A percentile compares a stretch with the other conserved stretches of the same genome.
These are phyloP conservation scores for Pheosia gnoma DNA, from an alignment of 2,888 invertebrate species.

Conservation along the genomic window DNA sequence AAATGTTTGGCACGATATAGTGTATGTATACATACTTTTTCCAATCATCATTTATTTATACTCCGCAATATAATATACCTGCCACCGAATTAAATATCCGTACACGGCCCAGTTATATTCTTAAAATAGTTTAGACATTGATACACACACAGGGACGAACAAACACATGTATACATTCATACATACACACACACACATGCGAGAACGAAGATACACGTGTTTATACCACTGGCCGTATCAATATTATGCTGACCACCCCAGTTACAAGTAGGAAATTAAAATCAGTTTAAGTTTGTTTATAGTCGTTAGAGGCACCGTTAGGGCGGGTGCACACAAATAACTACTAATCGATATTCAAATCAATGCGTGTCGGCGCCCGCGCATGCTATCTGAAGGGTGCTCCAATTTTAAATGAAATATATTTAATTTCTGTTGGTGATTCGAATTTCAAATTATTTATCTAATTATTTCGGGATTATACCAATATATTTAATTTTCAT, in stretches of 20 bases:
- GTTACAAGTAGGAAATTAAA: constrained; percentile 61
- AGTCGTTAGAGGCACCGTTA: constrained; percentile 58
- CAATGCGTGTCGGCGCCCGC: constrained; percentile 38
- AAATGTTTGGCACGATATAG: too few species aligned
- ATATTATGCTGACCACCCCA: constrained; percentile 29
- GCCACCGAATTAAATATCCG: too few species aligned
- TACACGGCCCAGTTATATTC: too few species aligned
- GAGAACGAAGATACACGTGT: too few species aligned
- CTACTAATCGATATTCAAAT: constrained; percentile 67
- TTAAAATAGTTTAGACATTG: too few species aligned
- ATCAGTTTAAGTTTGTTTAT: constrained; percentile 72
- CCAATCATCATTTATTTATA: too few species aligned
- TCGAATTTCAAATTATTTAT: not conserved
- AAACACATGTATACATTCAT: too few species aligned
- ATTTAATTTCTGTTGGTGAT: not conserved
- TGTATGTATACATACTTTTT: too few species aligned
- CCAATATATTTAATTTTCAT: not conserved
- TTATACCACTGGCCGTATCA: constrained; percentile 27
- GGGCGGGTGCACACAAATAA: constrained; percentile 64
- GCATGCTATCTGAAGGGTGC: constrained; percentile 43
- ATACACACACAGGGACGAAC: too few species aligned
- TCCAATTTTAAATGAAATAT: constrained; percentile 24
- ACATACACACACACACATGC: too few species aligned
- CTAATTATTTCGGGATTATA: not conserved
- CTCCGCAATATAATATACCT: too few species aligned